Evolutionary conservation across 2,113 vertebrate species (phyloP).

Genomic region (Polyodon spathula): DNA sequence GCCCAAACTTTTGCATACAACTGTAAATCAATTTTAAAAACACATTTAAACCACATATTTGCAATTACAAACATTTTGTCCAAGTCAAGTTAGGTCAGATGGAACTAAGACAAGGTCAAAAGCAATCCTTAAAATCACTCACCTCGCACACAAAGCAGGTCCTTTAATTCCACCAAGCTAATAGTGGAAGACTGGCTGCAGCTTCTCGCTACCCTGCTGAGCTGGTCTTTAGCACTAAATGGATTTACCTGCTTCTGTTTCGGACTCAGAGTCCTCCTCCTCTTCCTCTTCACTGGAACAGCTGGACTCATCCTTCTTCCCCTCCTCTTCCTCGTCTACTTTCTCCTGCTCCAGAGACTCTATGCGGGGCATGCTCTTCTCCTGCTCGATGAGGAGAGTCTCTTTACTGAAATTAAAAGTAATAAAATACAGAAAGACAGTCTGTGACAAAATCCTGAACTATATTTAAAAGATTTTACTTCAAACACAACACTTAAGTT

Average conservation of each 20-base stretch:
- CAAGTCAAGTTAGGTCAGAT: too few species aligned
- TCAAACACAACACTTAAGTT: not conserved
- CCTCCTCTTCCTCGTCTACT: constrained; percentile 81
- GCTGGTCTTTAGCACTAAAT: too few species aligned
- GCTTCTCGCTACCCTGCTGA: not conserved
- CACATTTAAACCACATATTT: too few species aligned
- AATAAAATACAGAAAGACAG: not conserved
- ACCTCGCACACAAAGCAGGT: too few species aligned
- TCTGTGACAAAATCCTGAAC: too few species aligned
- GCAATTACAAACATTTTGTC: too few species aligned
- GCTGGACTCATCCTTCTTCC: constrained; percentile 96
- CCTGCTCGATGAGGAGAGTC: constrained; percentile 82
- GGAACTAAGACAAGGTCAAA: too few species aligned
- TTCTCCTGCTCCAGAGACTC: constrained; percentile 91
- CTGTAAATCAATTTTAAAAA: too few species aligned
- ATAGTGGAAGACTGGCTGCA: not conserved
- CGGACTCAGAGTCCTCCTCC: constrained; percentile 94
- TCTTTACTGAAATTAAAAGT: constrained; percentile 66
- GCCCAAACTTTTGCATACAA: too few species aligned
- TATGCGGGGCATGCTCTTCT: constrained; percentile 78
- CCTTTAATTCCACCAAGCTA: too few species aligned
- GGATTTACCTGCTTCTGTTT: constrained; percentile 80
- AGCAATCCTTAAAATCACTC: too few species aligned
- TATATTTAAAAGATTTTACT: too few species aligned
- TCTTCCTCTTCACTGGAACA: constrained; percentile 98